Base-by-base conservation (phyloP, 2,888 invertebrate species). In the Halictus quadricinctus region DNA sequence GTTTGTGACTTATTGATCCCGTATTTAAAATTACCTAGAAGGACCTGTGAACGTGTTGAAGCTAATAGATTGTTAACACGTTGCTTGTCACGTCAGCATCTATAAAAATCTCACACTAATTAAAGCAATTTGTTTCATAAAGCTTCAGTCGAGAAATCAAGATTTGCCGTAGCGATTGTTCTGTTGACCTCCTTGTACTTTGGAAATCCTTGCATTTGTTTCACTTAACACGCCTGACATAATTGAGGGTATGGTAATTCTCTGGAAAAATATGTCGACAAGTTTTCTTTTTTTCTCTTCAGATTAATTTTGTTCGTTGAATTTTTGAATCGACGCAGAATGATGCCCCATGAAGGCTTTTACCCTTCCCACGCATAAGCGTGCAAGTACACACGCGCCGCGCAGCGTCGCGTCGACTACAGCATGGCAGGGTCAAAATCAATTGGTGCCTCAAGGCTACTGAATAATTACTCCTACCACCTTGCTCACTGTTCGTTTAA, bases 351-450 rank as follows among this genome's bases (percentile, higher is more conserved):
- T 12, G 41, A 12, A 41, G 12, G 41, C 21, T n/a, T 41, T 21
- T 41, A 69, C 69, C 69, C 69, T 69, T 21, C 10, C 69, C n/a
- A 69, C 69, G 41, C 69, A 41, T 21, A 41, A 69, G 41, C 41
- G 18, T n/a, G 41, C 41, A 12, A 12, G 69, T 21, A 69, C 41
- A 69, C 41, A 21, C 29, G 66, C 66, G 66, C 29, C 66, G 21
- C 21, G 12, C 36, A 36, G 69, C n/a, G 21, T 41, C 36, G 69
- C n/a, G 21, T 41, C 36, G 69, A 69, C 43, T 69, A 41, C 21
- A 8, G 54, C 54, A 21, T 54, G 21, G 12, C 69, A 12, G 69
- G 69, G 69, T 41, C 13, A 36, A 69, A 69, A 69, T 69, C 69
- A 69, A 69, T 69, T 69, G 41, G 36, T 10, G 21, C 13, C 41